Base-by-base conservation (phyloP, 2,888 invertebrate species). In the Drymonia ruficornis region DNA sequence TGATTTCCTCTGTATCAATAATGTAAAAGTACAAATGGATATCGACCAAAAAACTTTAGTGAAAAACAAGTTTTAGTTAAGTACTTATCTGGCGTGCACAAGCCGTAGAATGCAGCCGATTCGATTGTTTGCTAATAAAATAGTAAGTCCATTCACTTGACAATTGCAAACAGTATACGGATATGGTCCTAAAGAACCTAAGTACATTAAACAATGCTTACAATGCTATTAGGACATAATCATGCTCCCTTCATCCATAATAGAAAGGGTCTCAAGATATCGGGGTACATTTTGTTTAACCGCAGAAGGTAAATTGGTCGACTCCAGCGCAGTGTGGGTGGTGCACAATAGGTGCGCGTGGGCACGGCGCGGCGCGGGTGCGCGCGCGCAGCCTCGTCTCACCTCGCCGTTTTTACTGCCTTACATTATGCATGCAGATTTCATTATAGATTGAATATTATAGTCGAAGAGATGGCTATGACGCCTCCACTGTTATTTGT, bases 311-410 rank as follows among this genome's bases (percentile, higher is more conserved):
- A 67, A 63, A 59, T 64, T 62, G 63, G 66, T 66, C 53, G 54
- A 64, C 68, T 55, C 61, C 65, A 56, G 63, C 58, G 67, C 67
- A 70, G 76, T 77, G 87, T 86, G 83, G 85, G 87, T 76, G 81
- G 79, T 19, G 74, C 78, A 83, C 84, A 84, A 86, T 83, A 78
- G 81, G 67, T 70, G 80, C 72, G 85, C 86, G 87, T 86, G 81
- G 87, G 87, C 45, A 0, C 45, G 28, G 28, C 45, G 54, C 79
- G 75, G 28, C 45, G 54, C 79, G 75, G 76, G 72, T 74, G 83
- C 82, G 81, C 75, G 67, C 71, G 77, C 80, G 79, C 75, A 77
- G 74, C 76, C 72, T 76, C 70, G 70, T 63, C 70, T 73, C 78
- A 76, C 76, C 78, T 78, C 74, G 72, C 71, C 63, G 65, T 65